Conservation (phyloP, 2,888 invertebrate genomes). For the Meta bourneti region DNA sequence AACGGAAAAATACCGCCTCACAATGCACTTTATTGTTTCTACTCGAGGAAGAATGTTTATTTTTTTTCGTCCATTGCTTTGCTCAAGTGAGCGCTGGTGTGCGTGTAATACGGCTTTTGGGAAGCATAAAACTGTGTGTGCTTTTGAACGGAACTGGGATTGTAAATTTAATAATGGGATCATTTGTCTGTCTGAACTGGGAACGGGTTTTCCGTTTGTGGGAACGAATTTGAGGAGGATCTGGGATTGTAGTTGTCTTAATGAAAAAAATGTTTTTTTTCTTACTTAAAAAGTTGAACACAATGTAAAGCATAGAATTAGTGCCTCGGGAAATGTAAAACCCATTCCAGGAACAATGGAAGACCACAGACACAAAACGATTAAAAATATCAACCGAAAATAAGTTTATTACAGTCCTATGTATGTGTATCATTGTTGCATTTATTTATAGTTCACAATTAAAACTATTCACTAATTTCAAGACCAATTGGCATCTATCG, state of each 20-base stretch:
- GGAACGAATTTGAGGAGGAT: background rate
- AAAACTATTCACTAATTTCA: too few relatives aligned
- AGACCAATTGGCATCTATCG: too few relatives aligned
- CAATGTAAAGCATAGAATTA: background rate
- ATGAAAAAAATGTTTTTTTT: background rate
- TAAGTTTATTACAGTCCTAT: too few relatives aligned
- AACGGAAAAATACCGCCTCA: slow-evolving; percentile 36
- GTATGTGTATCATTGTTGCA: too few relatives aligned
- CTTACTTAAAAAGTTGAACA: background rate
- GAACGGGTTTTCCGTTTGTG: background rate
- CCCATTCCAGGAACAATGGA: background rate
- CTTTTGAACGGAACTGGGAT: slow-evolving; percentile 17
- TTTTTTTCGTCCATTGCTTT: slow-evolving; percentile 1
- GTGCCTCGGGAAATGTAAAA: background rate
- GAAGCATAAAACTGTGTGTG: slow-evolving; percentile 5
- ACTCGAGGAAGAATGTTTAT: background rate
- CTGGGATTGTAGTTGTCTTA: background rate
- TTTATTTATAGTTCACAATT: too few relatives aligned
- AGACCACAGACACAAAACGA: too few relatives aligned
- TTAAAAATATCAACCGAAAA: too few relatives aligned
- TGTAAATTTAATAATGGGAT: slow-evolving; percentile 31
- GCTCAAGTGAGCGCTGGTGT: background rate
- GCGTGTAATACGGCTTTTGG: slow-evolving; percentile 37
- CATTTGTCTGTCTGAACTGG: background rate
- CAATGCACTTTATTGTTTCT: slow-evolving; percentile 60